These are phyloP conservation scores for Epizoanthus illoricatus DNA, from an alignment of 92 coral and sea anemone species.

Conservation along the genomic window DNA sequence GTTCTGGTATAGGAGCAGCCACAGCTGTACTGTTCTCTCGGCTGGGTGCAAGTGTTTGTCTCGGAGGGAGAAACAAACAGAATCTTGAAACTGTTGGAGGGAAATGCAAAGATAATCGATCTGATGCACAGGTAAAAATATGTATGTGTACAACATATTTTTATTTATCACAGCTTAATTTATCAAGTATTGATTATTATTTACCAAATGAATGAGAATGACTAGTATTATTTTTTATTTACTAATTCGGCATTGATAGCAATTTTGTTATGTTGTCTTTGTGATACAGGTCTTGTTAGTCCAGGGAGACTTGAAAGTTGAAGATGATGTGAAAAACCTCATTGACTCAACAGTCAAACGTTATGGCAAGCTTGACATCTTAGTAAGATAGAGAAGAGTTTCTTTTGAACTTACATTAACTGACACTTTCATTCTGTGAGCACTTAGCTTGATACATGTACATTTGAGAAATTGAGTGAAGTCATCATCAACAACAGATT, in stretches of 20 bases:
- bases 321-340: slow-evolving; percentile 70
- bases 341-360: slow-evolving; percentile 62
- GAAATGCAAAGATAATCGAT: slow-evolving; percentile 57
- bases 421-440: no score
- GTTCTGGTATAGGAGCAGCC: slow-evolving; percentile 82
- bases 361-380: slow-evolving; percentile 72
- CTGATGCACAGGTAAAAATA: slow-evolving; percentile 49
- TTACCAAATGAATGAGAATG: neutral
- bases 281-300: slow-evolving; percentile 57
- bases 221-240: no score
- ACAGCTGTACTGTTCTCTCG: slow-evolving; percentile 65
- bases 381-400: slow-evolving; percentile 47
- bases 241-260: no score
- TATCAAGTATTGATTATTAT: neutral
- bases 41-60: slow-evolving; percentile 70
- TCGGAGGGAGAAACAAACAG: slow-evolving; percentile 72
- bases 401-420: no score
- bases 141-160: neutral
- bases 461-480: no score
- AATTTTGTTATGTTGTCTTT: neutral
- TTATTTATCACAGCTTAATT: neutral
- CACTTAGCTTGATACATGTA: no score
- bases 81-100: slow-evolving; percentile 56
- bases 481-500: no score
- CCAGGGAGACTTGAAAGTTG: slow-evolving; percentile 67